phyloP scores from a whole-genome alignment of 2,888 invertebrate genomes.

The Salticus scenicus region DNA sequence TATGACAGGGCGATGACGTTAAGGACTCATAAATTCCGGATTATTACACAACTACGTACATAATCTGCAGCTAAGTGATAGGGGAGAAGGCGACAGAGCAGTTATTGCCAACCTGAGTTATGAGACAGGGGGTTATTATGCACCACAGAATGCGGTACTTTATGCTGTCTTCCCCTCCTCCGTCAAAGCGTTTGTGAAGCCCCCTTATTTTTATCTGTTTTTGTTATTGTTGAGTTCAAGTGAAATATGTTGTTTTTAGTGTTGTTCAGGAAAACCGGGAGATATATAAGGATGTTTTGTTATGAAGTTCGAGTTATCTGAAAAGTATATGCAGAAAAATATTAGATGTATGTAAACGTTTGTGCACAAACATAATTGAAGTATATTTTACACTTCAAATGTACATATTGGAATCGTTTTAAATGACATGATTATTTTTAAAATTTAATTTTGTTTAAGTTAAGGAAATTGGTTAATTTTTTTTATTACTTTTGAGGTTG shows the following conservation, averaged over 20 bases:
- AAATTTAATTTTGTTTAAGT: too few species aligned
- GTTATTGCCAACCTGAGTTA: constrained; percentile 67
- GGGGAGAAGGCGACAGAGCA: constrained; percentile 55
- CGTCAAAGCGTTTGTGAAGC: background rate
- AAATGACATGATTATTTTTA: too few species aligned
- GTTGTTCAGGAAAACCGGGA: background rate
- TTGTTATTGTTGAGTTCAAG: constrained; percentile 2
- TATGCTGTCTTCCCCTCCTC: constrained; percentile 24
- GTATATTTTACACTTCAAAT: too few species aligned
- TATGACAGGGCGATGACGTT: constrained; percentile 68
- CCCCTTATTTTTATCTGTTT: background rate
- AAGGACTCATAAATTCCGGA: constrained; percentile 69
- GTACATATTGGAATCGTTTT: too few species aligned
- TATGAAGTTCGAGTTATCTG: constrained; percentile 2
- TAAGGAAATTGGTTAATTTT: too few species aligned
- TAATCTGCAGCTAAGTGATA: constrained; percentile 70
- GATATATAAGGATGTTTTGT: constrained; percentile 3
- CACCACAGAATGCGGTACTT: constrained; percentile 66
- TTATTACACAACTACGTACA: constrained; percentile 70
- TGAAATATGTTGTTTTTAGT: constrained; percentile 14
- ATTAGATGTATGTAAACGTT: too few species aligned
- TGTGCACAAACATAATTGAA: too few species aligned
- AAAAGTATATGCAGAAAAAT: too few species aligned
- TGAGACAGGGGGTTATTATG: constrained; percentile 70
- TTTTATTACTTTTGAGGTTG: too few species aligned